A percentile compares a stretch with the other conserved stretches of the same genome.
phyloP scores from a whole-genome alignment of 2,113 vertebrate species.

The Dendropsophus ebraccatus region DNA sequence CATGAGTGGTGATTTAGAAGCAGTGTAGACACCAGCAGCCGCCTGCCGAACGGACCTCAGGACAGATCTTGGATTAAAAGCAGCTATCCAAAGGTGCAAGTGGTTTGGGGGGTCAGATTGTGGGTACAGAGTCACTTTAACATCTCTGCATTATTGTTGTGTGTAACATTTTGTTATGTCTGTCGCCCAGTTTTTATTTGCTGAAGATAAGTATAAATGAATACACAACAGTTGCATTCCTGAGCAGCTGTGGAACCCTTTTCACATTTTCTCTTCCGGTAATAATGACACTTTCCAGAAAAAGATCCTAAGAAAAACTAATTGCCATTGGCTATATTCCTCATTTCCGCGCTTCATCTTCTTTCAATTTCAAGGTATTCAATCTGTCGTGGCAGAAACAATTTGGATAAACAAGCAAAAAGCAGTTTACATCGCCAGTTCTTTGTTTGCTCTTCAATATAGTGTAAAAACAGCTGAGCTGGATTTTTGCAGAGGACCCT shows the following conservation, averaged over 20 bases:
- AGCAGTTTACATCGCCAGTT: constrained; percentile 45
- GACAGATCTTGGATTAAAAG: too few relatives aligned
- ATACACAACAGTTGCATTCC: constrained; percentile 39
- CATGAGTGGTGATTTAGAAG: too few relatives aligned
- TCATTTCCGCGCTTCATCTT: constrained; percentile 51
- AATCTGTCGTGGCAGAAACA: constrained; percentile 55
- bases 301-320: constrained; percentile 48
- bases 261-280: constrained; percentile 48
- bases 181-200: constrained; percentile 38
- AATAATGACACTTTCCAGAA: constrained; percentile 50
- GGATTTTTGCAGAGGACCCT: constrained; percentile 6
- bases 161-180: constrained; percentile 15
- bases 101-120: too few relatives aligned
- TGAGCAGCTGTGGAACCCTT: constrained; percentile 51
- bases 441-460: constrained; percentile 34
- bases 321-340: constrained; percentile 56
- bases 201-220: constrained; percentile 50
- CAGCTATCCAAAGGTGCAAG: too few relatives aligned
- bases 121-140: too few relatives aligned
- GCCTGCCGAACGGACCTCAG: too few relatives aligned
- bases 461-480: constrained; percentile 24
- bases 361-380: constrained; percentile 56
- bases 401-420: constrained; percentile 55
- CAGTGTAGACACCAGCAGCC: too few relatives aligned
- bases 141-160: constrained; percentile 31